Base-by-base conservation (phyloP, 1,140 invertebrate genomes). In the Leguminivora glycinivorella region DNA sequence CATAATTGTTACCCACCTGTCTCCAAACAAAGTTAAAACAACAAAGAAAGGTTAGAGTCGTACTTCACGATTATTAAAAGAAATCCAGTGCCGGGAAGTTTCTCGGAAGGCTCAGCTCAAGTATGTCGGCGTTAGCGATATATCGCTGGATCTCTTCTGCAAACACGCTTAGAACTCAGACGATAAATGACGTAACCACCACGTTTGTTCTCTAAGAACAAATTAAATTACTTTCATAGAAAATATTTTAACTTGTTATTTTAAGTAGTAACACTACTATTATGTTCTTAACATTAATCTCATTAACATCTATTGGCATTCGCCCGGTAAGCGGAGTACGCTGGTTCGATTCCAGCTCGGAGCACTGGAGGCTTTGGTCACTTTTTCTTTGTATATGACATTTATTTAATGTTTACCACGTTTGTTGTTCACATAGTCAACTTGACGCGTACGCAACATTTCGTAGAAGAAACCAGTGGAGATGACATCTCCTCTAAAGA, bases 21-120 rank as follows among this genome's bases (percentile, higher is more conserved):
- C 58, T 6, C 3, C 25, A 60, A 60, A 34, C 58, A 52, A 52
- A 52, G 26, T 31, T 63, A 63, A 6, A 63, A 1, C 58, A 63
- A 63, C 58, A 63, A 63, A 63, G 58, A 22, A 63, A 63, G 25
- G 25, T 63, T 63, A 63, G 29, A 63, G 25, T 63, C 58, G 58
- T 63, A 63, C 29, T 34, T 63, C 58, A 63, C 58, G 58, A 63
- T 63, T 63, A 63, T 63, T 63, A 63, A 63, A 63, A 63, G 29
- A 63, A 63, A 63, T 63, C 58, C 58, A 63, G 25, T 29, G 58
- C 25, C 58, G 26, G 25, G 17, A 63, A 63, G 58, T 63, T 52
- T 63, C 58, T 63, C 26, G 26, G 58, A 63, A 63, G 58, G 58
- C 58, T 63, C n/a, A n/a, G 29, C 58, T 63, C n/a, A 22, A 63